A percentile compares a stretch with the other conserved stretches of the same genome.
Evolutionary conservation across 1,140 invertebrate species (phyloP).

Genomic region (Drosophila neocordata): DNA sequence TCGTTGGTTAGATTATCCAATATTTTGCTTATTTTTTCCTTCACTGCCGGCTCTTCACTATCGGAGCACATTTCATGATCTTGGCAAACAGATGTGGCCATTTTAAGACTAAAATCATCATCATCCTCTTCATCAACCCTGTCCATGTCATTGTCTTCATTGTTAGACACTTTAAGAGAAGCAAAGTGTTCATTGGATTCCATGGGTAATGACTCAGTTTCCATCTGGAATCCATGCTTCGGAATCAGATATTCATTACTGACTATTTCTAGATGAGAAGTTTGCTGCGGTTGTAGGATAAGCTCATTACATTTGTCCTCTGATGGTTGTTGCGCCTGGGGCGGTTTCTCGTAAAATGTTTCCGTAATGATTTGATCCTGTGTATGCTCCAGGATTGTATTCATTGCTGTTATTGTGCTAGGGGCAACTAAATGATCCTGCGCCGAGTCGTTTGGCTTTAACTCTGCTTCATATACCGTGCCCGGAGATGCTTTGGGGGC

Average conservation of each 20-base stretch:
- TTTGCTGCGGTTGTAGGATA: constrained; percentile 48
- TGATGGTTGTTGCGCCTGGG: constrained; percentile 11
- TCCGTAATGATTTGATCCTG: constrained; percentile 45
- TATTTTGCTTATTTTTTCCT: constrained; percentile 81
- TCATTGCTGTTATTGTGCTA: constrained; percentile 16
- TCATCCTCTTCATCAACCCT: constrained; percentile 72
- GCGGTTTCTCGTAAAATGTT: constrained; percentile 53
- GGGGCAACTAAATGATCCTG: constrained; percentile 50
- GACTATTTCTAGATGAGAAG: constrained; percentile 48
- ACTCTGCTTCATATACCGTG: constrained; percentile 57
- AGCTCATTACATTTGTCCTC: constrained; percentile 52
- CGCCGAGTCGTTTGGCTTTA: constrained; percentile 64
- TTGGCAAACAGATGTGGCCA: constrained; percentile 66
- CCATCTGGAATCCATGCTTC: constrained; percentile 55
- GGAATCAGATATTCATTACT: constrained; percentile 50
- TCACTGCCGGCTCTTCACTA: constrained; percentile 75
- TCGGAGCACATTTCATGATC: constrained; percentile 75
- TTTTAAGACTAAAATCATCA: constrained; percentile 75
- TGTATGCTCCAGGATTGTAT: constrained; percentile 73
- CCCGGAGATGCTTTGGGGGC: constrained; percentile 38
- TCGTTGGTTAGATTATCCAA: constrained; percentile 80
- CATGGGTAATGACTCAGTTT: neutral
- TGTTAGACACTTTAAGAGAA: neutral
- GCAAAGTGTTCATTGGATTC: constrained; percentile 45
- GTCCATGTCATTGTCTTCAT: constrained; percentile 40